phyloP scores from a whole-genome alignment of 2,888 invertebrate genomes.

The Diadromus collaris region DNA sequence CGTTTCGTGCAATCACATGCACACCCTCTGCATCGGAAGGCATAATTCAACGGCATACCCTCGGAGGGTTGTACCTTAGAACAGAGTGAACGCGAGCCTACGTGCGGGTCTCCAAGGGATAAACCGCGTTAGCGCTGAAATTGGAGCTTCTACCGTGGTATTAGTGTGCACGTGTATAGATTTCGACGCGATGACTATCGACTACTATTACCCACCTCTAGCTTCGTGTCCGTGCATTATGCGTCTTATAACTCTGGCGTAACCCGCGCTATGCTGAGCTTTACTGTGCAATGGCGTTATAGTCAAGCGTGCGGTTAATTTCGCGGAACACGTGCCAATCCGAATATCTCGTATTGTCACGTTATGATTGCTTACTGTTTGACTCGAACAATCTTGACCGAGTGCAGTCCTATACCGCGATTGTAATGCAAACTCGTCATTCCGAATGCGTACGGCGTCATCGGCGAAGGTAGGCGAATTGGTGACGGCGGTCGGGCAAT shows the following conservation, averaged over 20 bases:
- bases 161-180: constrained; percentile 11
- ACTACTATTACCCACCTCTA: constrained; percentile 10
- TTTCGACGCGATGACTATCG: constrained; percentile 45
- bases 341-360: constrained; percentile 56
- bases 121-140: constrained; percentile 32
- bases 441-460: constrained; percentile 20
- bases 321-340: constrained; percentile 54
- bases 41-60: constrained; percentile 5
- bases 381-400: constrained; percentile 53
- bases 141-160: constrained; percentile 24
- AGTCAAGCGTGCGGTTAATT: constrained; percentile 12
- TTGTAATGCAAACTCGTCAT: constrained; percentile 46
- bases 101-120: constrained; percentile 2
- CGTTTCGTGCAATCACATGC: background rate
- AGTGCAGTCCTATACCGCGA: constrained; percentile 15
- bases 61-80: background rate
- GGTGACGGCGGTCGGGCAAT: constrained; percentile 14
- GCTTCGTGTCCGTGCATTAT: constrained; percentile 35
- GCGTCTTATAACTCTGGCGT: constrained; percentile 46
- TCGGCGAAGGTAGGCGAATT: constrained; percentile 17
- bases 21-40: background rate
- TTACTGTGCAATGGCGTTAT: background rate
- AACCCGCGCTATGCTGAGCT: constrained; percentile 20
- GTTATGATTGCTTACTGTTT: constrained; percentile 61
- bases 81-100: background rate